phyloP scores from a whole-genome alignment of 2,797 vertebrate genomes.

The Hafferia zeledoni region DNA sequence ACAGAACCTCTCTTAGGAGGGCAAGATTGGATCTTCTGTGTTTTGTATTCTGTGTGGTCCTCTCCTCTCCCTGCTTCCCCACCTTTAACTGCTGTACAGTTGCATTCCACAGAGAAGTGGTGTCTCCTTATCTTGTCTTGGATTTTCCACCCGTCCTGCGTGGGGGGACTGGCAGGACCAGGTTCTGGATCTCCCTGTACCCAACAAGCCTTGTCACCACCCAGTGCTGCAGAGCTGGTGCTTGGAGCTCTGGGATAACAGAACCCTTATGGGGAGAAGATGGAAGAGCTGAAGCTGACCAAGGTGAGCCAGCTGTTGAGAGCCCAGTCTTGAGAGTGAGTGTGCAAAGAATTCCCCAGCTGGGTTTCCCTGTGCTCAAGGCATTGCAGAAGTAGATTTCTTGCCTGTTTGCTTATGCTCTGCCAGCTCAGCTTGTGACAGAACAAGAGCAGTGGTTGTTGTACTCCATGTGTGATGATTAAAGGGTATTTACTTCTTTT shows the following conservation, averaged over 20 bases:
- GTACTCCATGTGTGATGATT: background rate
- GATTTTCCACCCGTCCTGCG: background rate
- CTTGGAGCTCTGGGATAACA: background rate
- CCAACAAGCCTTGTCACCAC: background rate
- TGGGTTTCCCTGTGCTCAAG: background rate
- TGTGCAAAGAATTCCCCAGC: background rate
- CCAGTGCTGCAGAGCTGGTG: background rate
- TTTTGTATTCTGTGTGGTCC: background rate
- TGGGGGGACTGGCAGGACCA: slow-evolving; percentile 45
- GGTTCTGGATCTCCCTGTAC: background rate
- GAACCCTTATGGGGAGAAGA: background rate
- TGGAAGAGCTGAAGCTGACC: background rate
- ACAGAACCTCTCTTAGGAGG: background rate
- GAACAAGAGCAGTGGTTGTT: background rate
- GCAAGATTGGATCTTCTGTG: background rate
- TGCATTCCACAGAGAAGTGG: slow-evolving; percentile 24
- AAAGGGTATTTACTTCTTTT: background rate
- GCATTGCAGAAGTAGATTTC: background rate
- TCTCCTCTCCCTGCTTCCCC: background rate
- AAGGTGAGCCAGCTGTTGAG: slow-evolving; percentile 34
- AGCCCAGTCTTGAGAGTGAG: background rate
- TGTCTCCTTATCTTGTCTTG: slow-evolving; percentile 45
- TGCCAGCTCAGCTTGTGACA: background rate
- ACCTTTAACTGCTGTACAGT: background rate
- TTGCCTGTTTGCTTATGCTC: background rate